Base-by-base conservation (phyloP, 2,113 vertebrate genomes). In the Elachura formosa region DNA sequence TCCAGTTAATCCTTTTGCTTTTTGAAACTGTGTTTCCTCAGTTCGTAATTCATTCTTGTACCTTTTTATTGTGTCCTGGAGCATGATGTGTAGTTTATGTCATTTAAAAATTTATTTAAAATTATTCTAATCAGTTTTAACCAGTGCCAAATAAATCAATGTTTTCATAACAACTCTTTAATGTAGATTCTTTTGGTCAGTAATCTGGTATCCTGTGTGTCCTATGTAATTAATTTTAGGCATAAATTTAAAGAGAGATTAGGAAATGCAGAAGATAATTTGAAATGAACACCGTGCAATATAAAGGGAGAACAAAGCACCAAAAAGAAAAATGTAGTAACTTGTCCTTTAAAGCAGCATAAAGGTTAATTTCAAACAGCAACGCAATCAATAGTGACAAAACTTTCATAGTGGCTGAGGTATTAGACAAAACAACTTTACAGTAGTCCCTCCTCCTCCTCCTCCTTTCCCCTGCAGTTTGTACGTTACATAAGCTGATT, bases 401-500 rank as follows among this genome's bases (percentile, higher is more conserved):
- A 91, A 64, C 49, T 94, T 96, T 56, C 11, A 3, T 36, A 64
- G 58, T 34, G 87, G 59, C 63, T 36, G 73, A 80, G 7, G 45
- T 71, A 59, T 84, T 74, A 87, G 73, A 67, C 59, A 74, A 93
- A 96, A 91, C 71, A 91, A 75, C 9, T 95, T 95, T 95, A 80
- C 46, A 38, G 62, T 40, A 66, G 80, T 96, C 80, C 74, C 90
- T 89, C 80, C 80, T 74, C 66, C 91, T 87, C 40, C 84, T 85
- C 71, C 87, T 95, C 6, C 90, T 87, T 52, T 64, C 64, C 79
- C 21, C 54, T 75, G 85, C 63, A 89, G 74, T 91, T 87, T 78
- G 66, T 69, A 62, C 33, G 68, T 96, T 97, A 93, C 90, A 90
- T 96, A 96, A 97, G 82, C 93, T n/a, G 90, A 90, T 93, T 92